Percentiles rank a stretch among this genome's conserved stretches.
Conservation (phyloP, 2,888 invertebrate genomes). For the Phortica magna region DNA sequence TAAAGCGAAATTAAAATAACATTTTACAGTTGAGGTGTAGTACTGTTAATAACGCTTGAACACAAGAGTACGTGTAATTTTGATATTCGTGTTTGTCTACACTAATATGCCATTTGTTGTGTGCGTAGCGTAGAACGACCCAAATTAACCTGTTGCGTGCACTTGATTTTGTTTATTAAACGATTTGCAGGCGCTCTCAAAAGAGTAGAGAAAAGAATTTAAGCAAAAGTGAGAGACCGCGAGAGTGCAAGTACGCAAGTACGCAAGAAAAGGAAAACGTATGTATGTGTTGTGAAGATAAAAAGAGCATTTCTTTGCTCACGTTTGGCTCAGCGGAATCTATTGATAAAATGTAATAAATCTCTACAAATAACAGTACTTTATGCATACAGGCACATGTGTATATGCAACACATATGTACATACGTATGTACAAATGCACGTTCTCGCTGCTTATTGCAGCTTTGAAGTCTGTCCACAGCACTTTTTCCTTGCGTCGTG, state of each 20-base stretch:
- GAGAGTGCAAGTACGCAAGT: neutral
- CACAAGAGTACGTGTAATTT: too few relatives aligned
- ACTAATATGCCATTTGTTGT: constrained; percentile 39
- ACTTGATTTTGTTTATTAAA: constrained; percentile 30
- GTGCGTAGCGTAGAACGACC: constrained; percentile 41
- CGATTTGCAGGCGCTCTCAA: neutral
- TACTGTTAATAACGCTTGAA: too few relatives aligned
- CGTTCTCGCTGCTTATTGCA: neutral
- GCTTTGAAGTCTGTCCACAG: constrained; percentile 12
- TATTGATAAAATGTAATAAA: constrained; percentile 32
- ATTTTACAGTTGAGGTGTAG: too few relatives aligned
- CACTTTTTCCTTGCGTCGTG: constrained; percentile 31
- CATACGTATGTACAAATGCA: neutral
- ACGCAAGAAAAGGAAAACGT: constrained; percentile 2
- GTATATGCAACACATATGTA: neutral
- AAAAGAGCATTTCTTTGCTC: constrained; percentile 8
- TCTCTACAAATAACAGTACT: constrained; percentile 19
- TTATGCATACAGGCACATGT: constrained; percentile 16
- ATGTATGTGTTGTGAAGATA: neutral
- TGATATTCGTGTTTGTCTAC: neutral
- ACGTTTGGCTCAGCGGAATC: constrained; percentile 9
- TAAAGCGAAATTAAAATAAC: too few relatives aligned
- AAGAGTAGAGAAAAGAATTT: neutral
- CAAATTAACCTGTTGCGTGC: constrained; percentile 64
- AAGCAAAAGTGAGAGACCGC: neutral